Conservation (phyloP, 2,113 vertebrate species). For the Takifugu bimaculatus region DNA sequence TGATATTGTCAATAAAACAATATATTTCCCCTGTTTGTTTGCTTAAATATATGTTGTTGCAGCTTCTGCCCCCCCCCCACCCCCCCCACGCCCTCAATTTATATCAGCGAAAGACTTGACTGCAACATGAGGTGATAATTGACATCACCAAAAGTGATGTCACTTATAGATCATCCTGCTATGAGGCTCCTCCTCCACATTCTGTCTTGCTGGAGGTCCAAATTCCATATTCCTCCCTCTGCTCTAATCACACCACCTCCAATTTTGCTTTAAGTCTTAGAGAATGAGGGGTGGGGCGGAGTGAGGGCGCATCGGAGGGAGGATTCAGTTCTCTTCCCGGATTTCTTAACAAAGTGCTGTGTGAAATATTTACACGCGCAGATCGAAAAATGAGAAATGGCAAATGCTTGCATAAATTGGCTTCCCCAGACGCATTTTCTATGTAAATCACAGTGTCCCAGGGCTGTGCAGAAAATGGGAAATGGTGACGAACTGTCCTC, state of each 20-base stretch:
- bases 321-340: conserved; percentile 6
- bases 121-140: no score
- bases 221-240: conserved; percentile 40
- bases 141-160: no score
- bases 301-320: not conserved
- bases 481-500: not conserved
- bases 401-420: not conserved
- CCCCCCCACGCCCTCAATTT: no score
- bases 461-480: not conserved
- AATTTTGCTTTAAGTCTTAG: conserved; percentile 35
- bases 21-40: no score
- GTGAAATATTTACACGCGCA: conserved; percentile 19
- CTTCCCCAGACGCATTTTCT: not conserved
- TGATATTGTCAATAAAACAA: no score
- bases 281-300: not conserved
- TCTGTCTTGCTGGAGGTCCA: conserved; percentile 43
- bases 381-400: not conserved
- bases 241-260: conserved; percentile 52
- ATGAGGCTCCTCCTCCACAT: conserved; percentile 10
- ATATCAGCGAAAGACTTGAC: no score
- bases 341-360: conserved; percentile 2
- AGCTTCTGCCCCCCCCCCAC: no score
- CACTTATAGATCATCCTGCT: not conserved
- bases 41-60: no score
- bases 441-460: conserved; percentile 4